Base-by-base conservation (phyloP, 53 echinoderm and acorn worm species). In the Arbacia lixula region DNA sequence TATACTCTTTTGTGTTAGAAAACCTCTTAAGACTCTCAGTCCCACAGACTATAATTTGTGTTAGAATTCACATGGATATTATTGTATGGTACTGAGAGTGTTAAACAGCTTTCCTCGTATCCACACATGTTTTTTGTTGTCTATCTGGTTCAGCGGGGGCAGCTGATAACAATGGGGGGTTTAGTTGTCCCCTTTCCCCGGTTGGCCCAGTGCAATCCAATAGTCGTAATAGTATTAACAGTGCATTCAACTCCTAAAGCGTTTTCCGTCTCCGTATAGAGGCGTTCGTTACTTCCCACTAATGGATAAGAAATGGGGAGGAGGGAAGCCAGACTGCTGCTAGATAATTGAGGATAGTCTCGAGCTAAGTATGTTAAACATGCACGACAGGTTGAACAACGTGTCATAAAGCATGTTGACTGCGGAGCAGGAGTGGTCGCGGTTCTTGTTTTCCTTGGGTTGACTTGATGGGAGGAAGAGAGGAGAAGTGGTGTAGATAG, bases 191-290 rank as follows among this genome's bases (percentile, higher is more conserved):
- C 77, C 77, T 58, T 60, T 35, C 32, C 77, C 60, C 28, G 31
- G 4, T 71, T n/a, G 46, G 30, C 12, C 53, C 24, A 19, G 26
- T 39, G 16, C 36, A 33, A 76, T 76, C 56, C 38, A 14, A 76
- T 76, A 76, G 20, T n/a, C 21, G 20, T 77, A 77, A 77, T 77
- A 77, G 77, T 58, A 77, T 77, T 77, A 77, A 77, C 77, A 77
- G 77, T 77, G 77, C 77, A 77, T 58, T 77, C 77, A 77, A 77
- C 77, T 40, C 58, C 58, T 25, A 57, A 77, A 77, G 42, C 77
- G 58, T 77, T 43, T 77, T 53, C 25, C 77, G 36, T 12, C 52
- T 33, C 53, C 74, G 19, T 74, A 34, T 14, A 53, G 43, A 39
- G 26, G 14, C 40, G 69, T 42, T 69, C 43, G 69, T 69, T 43